phyloP scores from a whole-genome alignment of 2,888 invertebrate species.

The Gastracanthus pulcherrimus region DNA sequence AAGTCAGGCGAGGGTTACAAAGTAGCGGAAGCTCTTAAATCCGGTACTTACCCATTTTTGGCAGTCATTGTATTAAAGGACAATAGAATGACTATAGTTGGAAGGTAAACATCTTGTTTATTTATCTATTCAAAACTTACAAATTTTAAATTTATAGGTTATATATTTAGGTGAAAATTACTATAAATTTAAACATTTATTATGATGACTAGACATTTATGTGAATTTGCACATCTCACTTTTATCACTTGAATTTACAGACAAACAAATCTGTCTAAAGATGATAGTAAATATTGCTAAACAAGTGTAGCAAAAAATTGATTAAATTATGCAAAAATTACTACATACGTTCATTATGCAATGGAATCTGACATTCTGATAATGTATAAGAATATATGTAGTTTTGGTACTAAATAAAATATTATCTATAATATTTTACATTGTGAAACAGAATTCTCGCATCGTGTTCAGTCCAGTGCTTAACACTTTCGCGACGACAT shows the following conservation, averaged over 20 bases:
- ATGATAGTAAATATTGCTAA: neutral
- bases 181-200: neutral
- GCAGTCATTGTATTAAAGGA: conserved; percentile 94
- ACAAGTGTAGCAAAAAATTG: neutral
- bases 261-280: neutral
- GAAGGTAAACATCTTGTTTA: conserved; percentile 74
- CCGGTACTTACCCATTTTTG: conserved; percentile 90
- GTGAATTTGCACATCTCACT: neutral
- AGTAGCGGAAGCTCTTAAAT: conserved; percentile 92
- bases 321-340: neutral
- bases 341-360: neutral
- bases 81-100: conserved; percentile 95
- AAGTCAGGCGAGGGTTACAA: conserved; percentile 94
- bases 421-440: neutral
- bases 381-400: neutral
- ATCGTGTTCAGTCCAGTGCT: no score
- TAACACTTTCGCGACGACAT: no score
- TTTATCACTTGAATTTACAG: no score
- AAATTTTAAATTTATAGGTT: no score
- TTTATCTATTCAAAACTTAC: neutral
- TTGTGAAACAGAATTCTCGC: no score
- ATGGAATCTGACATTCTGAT: neutral
- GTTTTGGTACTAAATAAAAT: no score
- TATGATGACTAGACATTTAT: no score
- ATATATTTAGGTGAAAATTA: neutral